These are phyloP conservation scores for Sinocyclocheilus grahami DNA, from an alignment of 2,113 vertebrate genomes.

Conservation along the genomic window DNA sequence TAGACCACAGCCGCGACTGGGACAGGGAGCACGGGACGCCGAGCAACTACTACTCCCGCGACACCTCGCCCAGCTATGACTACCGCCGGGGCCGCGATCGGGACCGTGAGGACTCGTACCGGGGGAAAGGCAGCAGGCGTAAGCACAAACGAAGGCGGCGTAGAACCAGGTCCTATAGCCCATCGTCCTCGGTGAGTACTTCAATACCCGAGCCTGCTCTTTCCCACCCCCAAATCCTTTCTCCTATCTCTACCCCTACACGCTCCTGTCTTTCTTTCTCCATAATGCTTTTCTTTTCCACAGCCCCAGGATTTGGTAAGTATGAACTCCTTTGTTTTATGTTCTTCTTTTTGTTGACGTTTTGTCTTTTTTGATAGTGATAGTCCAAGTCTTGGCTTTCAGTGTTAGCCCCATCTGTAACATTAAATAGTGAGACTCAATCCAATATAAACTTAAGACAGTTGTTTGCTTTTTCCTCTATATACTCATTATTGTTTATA, in stretches of 20 bases:
- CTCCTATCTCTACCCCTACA: conserved; percentile 58
- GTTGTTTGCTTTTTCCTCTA: too few species aligned
- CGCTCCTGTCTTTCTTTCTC: conserved; percentile 57
- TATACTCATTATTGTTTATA: too few species aligned
- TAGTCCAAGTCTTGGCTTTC: too few species aligned
- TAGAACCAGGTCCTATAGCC: conserved; percentile 97
- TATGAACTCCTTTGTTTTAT: conserved; percentile 80
- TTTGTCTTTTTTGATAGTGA: conserved; percentile 33
- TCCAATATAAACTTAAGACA: too few species aligned
- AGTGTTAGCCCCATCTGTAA: too few species aligned
- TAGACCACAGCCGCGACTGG: conserved; percentile 85
- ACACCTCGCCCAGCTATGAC: conserved; percentile 84
- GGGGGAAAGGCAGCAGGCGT: conserved; percentile 94
- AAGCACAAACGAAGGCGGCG: conserved; percentile 95
- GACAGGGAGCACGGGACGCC: conserved; percentile 79
- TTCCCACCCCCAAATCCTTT: conserved; percentile 62
- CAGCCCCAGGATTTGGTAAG: conserved; percentile 80
- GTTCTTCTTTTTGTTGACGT: conserved; percentile 44
- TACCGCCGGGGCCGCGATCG: conserved; percentile 84
- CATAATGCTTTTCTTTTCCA: conserved; percentile 58
- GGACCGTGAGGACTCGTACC: conserved; percentile 72
- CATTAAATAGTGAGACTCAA: not conserved
- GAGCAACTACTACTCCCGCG: conserved; percentile 83
- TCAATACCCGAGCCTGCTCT: conserved; percentile 61
- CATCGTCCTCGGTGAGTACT: conserved; percentile 96